Evolutionary conservation across 1,140 invertebrate genomes (phyloP).

Genomic region (Eubasilissa regina): DNA sequence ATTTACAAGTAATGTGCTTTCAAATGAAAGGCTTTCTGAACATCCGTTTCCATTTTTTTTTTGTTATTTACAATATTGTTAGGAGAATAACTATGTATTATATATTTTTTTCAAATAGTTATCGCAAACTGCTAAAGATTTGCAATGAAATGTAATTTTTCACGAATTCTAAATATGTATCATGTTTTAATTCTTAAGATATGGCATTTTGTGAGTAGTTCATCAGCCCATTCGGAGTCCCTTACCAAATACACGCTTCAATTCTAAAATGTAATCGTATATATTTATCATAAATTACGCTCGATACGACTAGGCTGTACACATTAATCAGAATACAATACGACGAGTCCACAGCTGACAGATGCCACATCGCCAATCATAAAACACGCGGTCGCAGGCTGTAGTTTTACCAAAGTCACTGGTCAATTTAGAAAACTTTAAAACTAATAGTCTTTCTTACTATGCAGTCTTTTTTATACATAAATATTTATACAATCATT

Average conservation of each 20-base stretch:
- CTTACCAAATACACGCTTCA: slow-evolving; percentile 51
- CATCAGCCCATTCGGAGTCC: slow-evolving; percentile 29
- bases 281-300: slow-evolving; percentile 54
- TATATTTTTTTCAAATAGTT: slow-evolving; percentile 21
- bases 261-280: slow-evolving; percentile 56
- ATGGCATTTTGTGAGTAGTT: slow-evolving; percentile 25
- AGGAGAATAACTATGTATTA: neutral
- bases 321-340: slow-evolving; percentile 44
- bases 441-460: slow-evolving; percentile 49
- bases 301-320: slow-evolving; percentile 60
- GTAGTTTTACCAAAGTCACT: slow-evolving; percentile 54
- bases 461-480: slow-evolving; percentile 57
- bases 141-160: slow-evolving; percentile 28
- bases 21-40: slow-evolving; percentile 15
- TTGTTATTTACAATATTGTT: slow-evolving; percentile 30
- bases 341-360: slow-evolving; percentile 30
- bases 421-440: slow-evolving; percentile 56
- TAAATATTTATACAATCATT: slow-evolving; percentile 51
- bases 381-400: slow-evolving; percentile 49
- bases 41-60: neutral
- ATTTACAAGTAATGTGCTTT: slow-evolving; percentile 33
- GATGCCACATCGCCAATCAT: slow-evolving; percentile 34
- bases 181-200: slow-evolving; percentile 48
- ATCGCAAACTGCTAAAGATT: slow-evolving; percentile 20
- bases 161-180: neutral